These are phyloP conservation scores for Paradoxurus hermaphroditus DNA, from an alignment of 2,113 vertebrate species.

Conservation along the genomic window DNA sequence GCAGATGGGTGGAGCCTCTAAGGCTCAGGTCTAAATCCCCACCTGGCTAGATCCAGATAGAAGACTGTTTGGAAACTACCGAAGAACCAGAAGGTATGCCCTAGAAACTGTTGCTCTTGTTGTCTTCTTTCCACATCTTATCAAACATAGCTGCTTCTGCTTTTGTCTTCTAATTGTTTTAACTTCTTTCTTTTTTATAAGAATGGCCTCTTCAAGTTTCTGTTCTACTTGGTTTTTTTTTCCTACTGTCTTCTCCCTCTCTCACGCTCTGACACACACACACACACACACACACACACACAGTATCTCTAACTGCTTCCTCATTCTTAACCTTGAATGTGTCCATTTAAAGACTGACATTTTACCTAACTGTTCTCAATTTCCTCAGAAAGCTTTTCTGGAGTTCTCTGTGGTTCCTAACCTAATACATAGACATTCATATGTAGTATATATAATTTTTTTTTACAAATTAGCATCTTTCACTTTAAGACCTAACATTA, in stretches of 20 bases:
- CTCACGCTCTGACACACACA: background rate
- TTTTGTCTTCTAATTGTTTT: background rate
- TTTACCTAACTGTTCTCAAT: background rate
- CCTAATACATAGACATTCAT: background rate
- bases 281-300: background rate
- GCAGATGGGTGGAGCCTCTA: constrained; percentile 37
- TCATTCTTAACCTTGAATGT: background rate
- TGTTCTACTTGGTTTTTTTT: background rate
- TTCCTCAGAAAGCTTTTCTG: background rate
- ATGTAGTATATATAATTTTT: background rate
- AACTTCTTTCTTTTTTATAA: background rate
- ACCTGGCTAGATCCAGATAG: background rate
- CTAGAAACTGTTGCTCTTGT: background rate
- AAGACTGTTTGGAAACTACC: background rate
- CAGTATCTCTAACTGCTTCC: background rate
- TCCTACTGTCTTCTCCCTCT: background rate
- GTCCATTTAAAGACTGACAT: background rate
- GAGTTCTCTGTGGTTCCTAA: background rate
- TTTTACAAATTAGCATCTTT: constrained; percentile 18
- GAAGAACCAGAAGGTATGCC: constrained; percentile 4
- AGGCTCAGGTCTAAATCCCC: background rate
- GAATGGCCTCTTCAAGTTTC: background rate
- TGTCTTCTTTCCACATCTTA: background rate
- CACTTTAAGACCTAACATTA: background rate
- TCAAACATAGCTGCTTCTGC: background rate